Conservation (phyloP, 2,888 invertebrate genomes). For the Celastrina argiolus region DNA sequence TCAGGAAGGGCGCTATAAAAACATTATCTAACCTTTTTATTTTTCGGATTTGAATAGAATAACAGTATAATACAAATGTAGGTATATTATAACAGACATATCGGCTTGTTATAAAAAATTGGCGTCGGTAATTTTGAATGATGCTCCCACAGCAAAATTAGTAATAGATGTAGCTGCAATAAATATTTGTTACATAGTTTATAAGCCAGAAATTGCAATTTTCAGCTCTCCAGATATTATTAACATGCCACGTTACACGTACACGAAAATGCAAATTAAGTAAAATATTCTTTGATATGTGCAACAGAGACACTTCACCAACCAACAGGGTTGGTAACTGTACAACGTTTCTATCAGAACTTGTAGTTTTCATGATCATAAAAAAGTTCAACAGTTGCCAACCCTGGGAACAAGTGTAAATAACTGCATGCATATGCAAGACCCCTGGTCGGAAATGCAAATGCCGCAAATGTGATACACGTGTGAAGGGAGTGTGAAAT, state of each 20-base stretch:
- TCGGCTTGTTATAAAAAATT: conserved; percentile 2
- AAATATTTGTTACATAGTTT: not conserved
- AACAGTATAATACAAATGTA: too few species aligned
- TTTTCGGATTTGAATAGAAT: conserved; percentile 58
- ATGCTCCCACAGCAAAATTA: not conserved
- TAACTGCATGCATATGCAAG: conserved; percentile 13
- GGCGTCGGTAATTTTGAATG: not conserved
- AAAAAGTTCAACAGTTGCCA: not conserved
- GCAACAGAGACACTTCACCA: not conserved
- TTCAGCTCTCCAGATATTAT: not conserved
- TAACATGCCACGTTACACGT: not conserved
- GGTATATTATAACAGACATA: not conserved
- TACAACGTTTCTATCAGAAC: not conserved
- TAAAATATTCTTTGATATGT: conserved; percentile 1
- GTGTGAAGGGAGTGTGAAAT: conserved; percentile 34
- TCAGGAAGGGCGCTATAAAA: conserved; percentile 63
- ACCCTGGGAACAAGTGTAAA: conserved; percentile 8
- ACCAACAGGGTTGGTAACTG: not conserved
- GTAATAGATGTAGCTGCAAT: not conserved
- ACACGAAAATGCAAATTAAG: not conserved
- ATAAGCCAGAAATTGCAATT: not conserved
- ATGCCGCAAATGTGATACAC: conserved; percentile 51
- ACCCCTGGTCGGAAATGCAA: conserved; percentile 44
- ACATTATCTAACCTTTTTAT: conserved; percentile 34
- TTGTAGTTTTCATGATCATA: not conserved